Base-by-base conservation (phyloP, 2,797 vertebrate species). In the Clamator glandarius region DNA sequence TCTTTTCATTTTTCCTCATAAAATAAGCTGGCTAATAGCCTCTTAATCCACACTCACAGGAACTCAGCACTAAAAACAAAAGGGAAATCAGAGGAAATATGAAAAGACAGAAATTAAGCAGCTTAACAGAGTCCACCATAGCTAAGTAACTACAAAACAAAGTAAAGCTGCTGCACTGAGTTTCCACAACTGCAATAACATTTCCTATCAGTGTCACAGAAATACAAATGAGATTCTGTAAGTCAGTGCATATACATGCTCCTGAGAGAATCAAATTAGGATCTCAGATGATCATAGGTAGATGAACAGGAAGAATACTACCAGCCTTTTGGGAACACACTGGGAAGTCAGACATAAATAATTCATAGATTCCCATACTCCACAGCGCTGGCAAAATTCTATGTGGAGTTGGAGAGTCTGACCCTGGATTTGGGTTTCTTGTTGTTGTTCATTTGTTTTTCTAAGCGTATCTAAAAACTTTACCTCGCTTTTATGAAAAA, bases 191-290 rank as follows among this genome's bases (percentile, higher is more conserved):
- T 77, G 58, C 54, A 74, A 44, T 7, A 2, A 1, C 42, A 66
- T 35, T 81, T 95, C 28, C 41, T 58, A 42, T 9, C 23, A 3
- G 26, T 16, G 73, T 74, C 76, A 51, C 25, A 73, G 54, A 89
- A 93, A 82, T 42, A 87, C 55, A 61, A 69, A 76, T 36, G 58
- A 91, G 52, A 85, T 84, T 75, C 76, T 87, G 42, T 78, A 96
- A 91, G 29, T 77, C 79, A 81, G 76, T 74, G 68, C 54, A 89
- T 62, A 91, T 19, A 86, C 82, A 72, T 0, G 8, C 62, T 92
- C 94, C 79, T 87, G n/a, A 84, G 92, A 78, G 84, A 91, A 84
- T 48, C 4, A 15, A 93, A 93, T 89, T 94, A 89, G 92, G 92
- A 85, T 77, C 61, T 83, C 77, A 77, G 84, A 58, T 0, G 0